These are phyloP conservation scores for Anthrax anthrax DNA, from an alignment of 2,888 invertebrate genomes.

Conservation along the genomic window DNA sequence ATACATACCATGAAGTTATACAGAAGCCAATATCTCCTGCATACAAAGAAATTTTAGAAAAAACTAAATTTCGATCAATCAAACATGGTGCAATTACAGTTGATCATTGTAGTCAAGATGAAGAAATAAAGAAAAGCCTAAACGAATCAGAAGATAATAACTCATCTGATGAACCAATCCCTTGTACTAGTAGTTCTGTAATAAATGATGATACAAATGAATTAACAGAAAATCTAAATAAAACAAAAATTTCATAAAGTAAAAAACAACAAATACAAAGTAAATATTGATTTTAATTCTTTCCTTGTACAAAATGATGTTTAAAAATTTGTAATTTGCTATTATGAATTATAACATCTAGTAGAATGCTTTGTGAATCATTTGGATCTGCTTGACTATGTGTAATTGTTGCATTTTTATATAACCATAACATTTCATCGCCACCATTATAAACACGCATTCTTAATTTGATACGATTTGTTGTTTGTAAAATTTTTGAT, in stretches of 20 bases:
- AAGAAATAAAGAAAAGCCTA: no score
- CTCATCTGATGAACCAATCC: no score
- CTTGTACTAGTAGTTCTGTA: no score
- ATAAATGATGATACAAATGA: no score
- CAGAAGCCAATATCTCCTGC: slow-evolving; percentile 64
- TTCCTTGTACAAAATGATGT: slow-evolving; percentile 21
- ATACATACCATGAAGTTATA: slow-evolving; percentile 52
- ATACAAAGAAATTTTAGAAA: slow-evolving; percentile 50
- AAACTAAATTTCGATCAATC: slow-evolving; percentile 37
- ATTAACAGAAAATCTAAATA: no score
- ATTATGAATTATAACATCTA: slow-evolving; percentile 43
- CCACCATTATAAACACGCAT: slow-evolving; percentile 46
- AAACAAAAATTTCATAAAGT: no score
- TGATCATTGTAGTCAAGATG: slow-evolving; percentile 15
- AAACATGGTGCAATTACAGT: slow-evolving; percentile 26
- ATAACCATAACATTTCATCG: slow-evolving; percentile 46
- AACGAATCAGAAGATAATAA: no score
- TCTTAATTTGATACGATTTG: slow-evolving; percentile 38
- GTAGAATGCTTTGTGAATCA: slow-evolving; percentile 39
- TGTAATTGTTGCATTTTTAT: slow-evolving; percentile 47
- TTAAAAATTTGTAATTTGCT: slow-evolving; percentile 42
- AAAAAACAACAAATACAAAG: no score
- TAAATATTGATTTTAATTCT: no score
- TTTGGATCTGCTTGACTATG: slow-evolving; percentile 36
- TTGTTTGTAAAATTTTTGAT: slow-evolving; percentile 36